Evolutionary conservation across 2,797 vertebrate species (phyloP).

Genomic region (Benthosema pterotum): DNA sequence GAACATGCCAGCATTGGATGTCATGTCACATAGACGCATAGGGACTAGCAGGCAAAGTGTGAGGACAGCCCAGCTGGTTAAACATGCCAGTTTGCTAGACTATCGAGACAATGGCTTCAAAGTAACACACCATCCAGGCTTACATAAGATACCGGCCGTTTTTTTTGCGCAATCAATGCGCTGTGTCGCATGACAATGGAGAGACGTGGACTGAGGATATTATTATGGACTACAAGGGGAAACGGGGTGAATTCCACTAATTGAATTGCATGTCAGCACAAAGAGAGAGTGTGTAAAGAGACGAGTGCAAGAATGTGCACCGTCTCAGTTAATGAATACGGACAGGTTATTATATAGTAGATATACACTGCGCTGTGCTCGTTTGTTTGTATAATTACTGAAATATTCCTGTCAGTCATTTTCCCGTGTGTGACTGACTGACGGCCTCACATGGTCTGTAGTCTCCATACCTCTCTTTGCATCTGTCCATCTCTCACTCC

Average conservation of each 20-base stretch:
- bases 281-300: not conserved
- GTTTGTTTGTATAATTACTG: not conserved
- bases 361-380: not conserved
- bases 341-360: not conserved
- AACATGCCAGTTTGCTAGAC: slow-evolving; percentile 28
- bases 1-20: slow-evolving; percentile 28
- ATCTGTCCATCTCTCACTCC: slow-evolving; percentile 45
- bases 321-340: slow-evolving; percentile 2
- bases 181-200: slow-evolving; percentile 16
- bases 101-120: slow-evolving; percentile 49
- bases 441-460: not conserved
- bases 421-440: not conserved
- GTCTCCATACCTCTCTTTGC: slow-evolving; percentile 29
- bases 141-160: slow-evolving; percentile 30
- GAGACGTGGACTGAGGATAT: slow-evolving; percentile 18
- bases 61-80: slow-evolving; percentile 42
- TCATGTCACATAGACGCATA: slow-evolving; percentile 32
- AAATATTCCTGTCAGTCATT: no score
- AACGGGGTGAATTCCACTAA: slow-evolving; percentile 13
- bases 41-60: slow-evolving; percentile 23
- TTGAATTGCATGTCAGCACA: slow-evolving; percentile 30
- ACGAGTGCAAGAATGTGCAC: not conserved
- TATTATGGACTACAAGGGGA: no score
- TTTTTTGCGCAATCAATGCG: slow-evolving; percentile 33
- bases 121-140: slow-evolving; percentile 22